phyloP scores from a whole-genome alignment of 2,888 invertebrate genomes.

The Carterocephalus palaemon region DNA sequence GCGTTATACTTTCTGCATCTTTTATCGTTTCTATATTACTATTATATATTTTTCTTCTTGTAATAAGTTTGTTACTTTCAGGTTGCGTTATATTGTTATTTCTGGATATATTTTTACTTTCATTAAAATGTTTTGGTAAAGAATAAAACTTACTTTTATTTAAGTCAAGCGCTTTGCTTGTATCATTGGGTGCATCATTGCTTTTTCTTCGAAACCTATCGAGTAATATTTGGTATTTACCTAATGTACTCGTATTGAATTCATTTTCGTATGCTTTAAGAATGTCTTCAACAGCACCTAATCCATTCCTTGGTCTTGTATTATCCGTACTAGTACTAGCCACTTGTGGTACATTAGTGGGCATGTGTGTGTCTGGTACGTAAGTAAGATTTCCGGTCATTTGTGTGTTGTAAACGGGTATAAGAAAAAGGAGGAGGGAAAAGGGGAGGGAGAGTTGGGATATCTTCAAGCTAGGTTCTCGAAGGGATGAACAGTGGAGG shows the following conservation, averaged over 20 bases:
- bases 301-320: conserved; percentile 25
- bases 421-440: conserved; percentile 38
- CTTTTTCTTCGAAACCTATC: conserved; percentile 62
- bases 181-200: conserved; percentile 7
- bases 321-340: neutral
- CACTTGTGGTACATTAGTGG: conserved; percentile 19
- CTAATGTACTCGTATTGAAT: conserved; percentile 26
- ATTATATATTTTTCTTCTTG: neutral
- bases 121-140: conserved; percentile 24
- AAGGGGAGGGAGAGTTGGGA: conserved; percentile 44
- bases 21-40: no score
- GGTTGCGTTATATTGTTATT: neutral
- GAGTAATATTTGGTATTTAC: conserved; percentile 51
- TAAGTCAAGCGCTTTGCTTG: conserved; percentile 6
- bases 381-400: conserved; percentile 41
- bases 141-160: conserved; percentile 32
- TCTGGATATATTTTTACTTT: conserved; percentile 3
- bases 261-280: conserved; percentile 31
- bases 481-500: conserved; percentile 57
- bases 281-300: conserved; percentile 35
- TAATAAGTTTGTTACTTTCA: neutral
- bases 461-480: conserved; percentile 53
- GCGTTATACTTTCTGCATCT: no score
- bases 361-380: conserved; percentile 29
- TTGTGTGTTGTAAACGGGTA: conserved; percentile 50